Percentiles rank a stretch among this genome's conserved stretches.
These are phyloP conservation scores for Sebastes iracundus DNA, from an alignment of 2,797 vertebrate genomes.

Conservation along the genomic window DNA sequence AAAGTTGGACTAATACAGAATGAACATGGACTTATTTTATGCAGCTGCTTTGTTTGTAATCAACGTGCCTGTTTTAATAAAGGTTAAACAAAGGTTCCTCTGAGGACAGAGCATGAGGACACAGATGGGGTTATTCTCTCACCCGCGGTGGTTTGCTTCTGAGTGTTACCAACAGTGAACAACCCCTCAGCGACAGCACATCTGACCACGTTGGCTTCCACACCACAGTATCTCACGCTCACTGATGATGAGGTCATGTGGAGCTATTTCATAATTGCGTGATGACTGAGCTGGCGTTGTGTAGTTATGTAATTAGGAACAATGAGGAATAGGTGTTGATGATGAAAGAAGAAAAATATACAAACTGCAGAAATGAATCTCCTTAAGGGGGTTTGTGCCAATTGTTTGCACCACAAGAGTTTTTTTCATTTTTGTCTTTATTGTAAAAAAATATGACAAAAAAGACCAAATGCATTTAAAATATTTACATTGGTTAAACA, in stretches of 20 bases:
- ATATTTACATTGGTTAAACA: background rate
- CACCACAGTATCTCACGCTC: constrained; percentile 15
- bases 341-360: background rate
- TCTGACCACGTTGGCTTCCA: constrained; percentile 18
- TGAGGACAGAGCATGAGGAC: constrained; percentile 16
- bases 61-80: constrained; percentile 2
- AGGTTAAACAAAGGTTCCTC: constrained; percentile 1
- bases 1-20: background rate
- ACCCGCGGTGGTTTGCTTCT: constrained; percentile 6
- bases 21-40: background rate
- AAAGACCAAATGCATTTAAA: background rate
- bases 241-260: constrained; percentile 37
- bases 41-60: constrained; percentile 7
- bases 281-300: background rate
- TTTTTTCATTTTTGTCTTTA: background rate
- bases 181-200: constrained; percentile 22
- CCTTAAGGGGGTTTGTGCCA: background rate
- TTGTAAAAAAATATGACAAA: background rate
- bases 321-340: background rate
- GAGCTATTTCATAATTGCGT: constrained; percentile 38
- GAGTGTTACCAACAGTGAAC: constrained; percentile 21
- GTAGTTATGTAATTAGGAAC: constrained; percentile 30
- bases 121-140: constrained; percentile 36
- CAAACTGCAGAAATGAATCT: background rate
- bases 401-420: background rate